Percentiles rank a stretch among this genome's conserved stretches.
Evolutionary conservation across 2,797 vertebrate genomes (phyloP).

Genomic region (Myiotriccus ornatus): DNA sequence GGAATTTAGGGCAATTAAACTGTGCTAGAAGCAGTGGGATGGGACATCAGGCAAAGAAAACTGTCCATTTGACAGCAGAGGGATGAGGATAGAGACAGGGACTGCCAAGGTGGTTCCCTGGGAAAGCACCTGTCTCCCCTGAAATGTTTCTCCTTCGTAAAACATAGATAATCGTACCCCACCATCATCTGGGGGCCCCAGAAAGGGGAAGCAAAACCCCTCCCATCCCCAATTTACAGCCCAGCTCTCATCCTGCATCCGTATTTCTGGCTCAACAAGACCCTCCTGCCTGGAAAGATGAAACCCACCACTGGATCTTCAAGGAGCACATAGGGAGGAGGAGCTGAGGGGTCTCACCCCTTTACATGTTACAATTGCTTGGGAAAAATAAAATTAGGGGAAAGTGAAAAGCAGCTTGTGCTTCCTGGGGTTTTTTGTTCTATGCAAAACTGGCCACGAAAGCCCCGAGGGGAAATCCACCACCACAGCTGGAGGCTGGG

Average conservation of each 20-base stretch:
- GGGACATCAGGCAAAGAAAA: neutral
- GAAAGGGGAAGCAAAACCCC: neutral
- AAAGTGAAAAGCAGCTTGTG: neutral
- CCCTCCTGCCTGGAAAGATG: neutral
- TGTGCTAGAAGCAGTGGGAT: accelerated
- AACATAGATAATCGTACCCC: accelerated
- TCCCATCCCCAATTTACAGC: neutral
- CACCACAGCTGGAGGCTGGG: neutral
- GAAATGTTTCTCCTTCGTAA: accelerated
- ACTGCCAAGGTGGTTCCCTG: neutral
- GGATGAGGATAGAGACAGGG: neutral
- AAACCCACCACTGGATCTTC: accelerated
- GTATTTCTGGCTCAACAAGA: accelerated
- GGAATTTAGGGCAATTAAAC: neutral
- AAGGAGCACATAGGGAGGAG: neutral
- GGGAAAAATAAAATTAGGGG: neutral
- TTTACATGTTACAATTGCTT: neutral
- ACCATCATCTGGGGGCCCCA: neutral
- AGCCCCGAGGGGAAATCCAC: neutral
- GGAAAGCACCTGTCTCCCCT: neutral
- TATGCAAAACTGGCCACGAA: neutral
- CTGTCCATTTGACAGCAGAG: neutral
- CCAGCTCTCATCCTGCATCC: neutral
- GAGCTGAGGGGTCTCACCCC: accelerated
- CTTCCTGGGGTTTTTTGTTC: neutral